phyloP scores from a whole-genome alignment of 2,113 vertebrate species.

The Carlito syrichta region DNA sequence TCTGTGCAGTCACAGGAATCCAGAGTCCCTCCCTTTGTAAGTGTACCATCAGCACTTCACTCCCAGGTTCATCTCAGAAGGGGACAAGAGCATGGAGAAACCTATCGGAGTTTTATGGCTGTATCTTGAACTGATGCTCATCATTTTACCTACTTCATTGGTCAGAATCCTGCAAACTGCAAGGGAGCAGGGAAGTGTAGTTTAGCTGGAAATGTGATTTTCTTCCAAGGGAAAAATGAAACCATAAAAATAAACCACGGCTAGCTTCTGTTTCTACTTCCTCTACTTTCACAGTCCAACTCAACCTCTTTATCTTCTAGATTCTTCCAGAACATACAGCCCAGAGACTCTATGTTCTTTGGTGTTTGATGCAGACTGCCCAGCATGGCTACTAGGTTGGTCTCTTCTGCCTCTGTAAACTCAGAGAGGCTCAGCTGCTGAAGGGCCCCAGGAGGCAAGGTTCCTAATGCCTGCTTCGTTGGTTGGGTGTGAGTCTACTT shows the following conservation, averaged over 20 bases:
- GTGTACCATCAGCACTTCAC: neutral
- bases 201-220: slow-evolving; percentile 15
- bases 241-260: neutral
- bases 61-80: neutral
- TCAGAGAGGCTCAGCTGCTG: neutral
- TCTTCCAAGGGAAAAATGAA: neutral
- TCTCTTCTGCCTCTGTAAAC: neutral
- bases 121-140: neutral
- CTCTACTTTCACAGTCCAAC: neutral
- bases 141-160: neutral
- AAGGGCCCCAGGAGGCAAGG: neutral
- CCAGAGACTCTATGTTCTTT: neutral
- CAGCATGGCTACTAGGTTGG: neutral
- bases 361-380: neutral
- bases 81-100: too few relatives aligned
- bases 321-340: neutral
- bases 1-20: neutral
- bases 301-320: neutral
- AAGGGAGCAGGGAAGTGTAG: neutral
- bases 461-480: neutral
- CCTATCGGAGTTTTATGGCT: neutral
- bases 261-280: neutral
- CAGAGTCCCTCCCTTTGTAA: neutral
- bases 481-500: neutral
- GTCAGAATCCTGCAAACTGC: neutral